Conservation (phyloP, 2,113 vertebrate species). For the Anguilla rostrata region DNA sequence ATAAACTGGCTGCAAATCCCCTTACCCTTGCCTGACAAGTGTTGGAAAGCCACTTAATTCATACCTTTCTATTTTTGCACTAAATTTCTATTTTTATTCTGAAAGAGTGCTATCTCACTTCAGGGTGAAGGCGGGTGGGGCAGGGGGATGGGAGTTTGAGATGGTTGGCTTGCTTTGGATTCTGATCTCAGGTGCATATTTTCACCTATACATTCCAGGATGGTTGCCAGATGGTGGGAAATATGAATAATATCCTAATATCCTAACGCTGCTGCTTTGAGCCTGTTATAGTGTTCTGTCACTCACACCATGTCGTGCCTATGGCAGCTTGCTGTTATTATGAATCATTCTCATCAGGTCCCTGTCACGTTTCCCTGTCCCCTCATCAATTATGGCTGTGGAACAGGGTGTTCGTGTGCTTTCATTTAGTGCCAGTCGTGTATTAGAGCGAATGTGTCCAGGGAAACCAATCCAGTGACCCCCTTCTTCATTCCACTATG, state of each 20-base stretch:
- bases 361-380: constrained; percentile 14
- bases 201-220: background rate
- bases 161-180: background rate
- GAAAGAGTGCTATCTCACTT: background rate
- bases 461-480: background rate
- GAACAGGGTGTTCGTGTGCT: constrained; percentile 17
- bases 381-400: constrained; percentile 22
- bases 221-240: background rate
- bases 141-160: background rate
- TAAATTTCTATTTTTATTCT: background rate
- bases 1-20: background rate
- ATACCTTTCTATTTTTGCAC: background rate
- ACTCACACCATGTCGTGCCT: background rate
- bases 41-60: constrained; percentile 1
- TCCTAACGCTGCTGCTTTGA: constrained; percentile 9
- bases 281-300: background rate
- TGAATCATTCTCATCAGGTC: constrained; percentile 36
- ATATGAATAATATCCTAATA: no score
- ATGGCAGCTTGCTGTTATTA: constrained; percentile 11
- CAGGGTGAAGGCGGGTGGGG: background rate
- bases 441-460: background rate
- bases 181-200: background rate
- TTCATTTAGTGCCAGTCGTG: constrained; percentile 22
- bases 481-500: background rate
- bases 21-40: background rate